A percentile compares a stretch with the other conserved stretches of the same genome.
phyloP scores from a whole-genome alignment of 2,888 invertebrate species.

The Apodemia duryi region DNA sequence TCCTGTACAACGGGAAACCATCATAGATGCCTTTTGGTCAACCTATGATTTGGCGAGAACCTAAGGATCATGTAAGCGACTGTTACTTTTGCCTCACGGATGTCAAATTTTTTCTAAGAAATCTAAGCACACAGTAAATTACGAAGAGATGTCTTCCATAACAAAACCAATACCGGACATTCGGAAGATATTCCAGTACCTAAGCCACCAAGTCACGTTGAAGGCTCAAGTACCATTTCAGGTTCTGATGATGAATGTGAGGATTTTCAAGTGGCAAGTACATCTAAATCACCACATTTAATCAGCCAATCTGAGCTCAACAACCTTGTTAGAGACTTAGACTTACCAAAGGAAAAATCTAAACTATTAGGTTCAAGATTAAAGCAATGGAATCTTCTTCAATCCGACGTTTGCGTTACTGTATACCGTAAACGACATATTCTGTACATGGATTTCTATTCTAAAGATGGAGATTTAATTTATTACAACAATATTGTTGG shows the following conservation, averaged over 20 bases:
- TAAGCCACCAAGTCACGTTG: neutral
- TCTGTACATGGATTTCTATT: too few relatives aligned
- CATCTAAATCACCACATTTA: neutral
- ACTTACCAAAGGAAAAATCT: neutral
- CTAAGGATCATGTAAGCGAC: neutral
- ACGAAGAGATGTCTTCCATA: neutral
- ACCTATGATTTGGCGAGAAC: conserved; percentile 4
- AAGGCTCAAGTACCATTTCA: neutral
- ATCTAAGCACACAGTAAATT: neutral
- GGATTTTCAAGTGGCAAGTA: neutral
- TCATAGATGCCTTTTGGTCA: neutral
- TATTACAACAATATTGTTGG: too few relatives aligned
- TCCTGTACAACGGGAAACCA: neutral
- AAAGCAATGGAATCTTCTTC: too few relatives aligned
- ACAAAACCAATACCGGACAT: neutral
- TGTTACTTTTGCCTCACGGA: neutral
- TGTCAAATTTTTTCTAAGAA: neutral
- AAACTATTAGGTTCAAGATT: too few relatives aligned
- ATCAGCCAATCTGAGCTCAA: conserved; percentile 2
- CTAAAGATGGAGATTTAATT: too few relatives aligned
- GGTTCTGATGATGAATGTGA: neutral
- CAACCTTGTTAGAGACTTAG: neutral
- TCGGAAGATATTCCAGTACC: conserved; percentile 1
- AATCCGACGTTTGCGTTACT: too few relatives aligned
- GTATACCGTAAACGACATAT: too few relatives aligned